Base-by-base conservation (phyloP, 2,888 invertebrate species). In the Peribatodes rhomboidaria region DNA sequence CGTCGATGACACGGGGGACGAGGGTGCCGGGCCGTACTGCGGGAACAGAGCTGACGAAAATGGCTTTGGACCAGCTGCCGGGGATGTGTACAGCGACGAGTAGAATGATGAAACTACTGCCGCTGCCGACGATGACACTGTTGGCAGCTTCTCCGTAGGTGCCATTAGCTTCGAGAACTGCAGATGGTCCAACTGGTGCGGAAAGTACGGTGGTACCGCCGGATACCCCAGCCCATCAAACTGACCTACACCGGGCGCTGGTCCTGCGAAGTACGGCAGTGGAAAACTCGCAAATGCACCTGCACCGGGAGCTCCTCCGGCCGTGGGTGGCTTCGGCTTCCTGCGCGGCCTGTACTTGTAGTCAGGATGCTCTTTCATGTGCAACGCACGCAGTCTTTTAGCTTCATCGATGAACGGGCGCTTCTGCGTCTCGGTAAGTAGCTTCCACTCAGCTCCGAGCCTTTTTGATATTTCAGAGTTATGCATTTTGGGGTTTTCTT, bases 381-480 rank as follows among this genome's bases (percentile, higher is more conserved):
- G 97, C 80, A 96, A 89, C 0, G 97, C 96, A 8, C 98, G 94
- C 67, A 99, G 90, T 42, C 98, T 94, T 86, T 99, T 98, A 0
- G 99, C 98, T 88, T 98, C 98, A 84, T 99, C 98, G 75, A 99
- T 98, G 89, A 98, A 99, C 1, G 98, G 98, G 66, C 98, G 93
- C 85, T 98, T 99, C 76, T 98, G 97, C 69, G 95, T 92, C 82
- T 98, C 98, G 0, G 96, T 95, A 4, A 99, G 87, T 69, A 97
- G 85, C 86, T 98, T 99, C 98, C 99, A 99, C 85, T 98, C 98
- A 8, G 97, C 97, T 0, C 98, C 98, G 47, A 98, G 94, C 13
- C 98, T 94, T 85, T 98, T 99, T 20, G 97, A 98, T 70, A 99
- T 98, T 85, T 97, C 97, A 0, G 97, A 97, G 78, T 97, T 97